Base-by-base conservation (phyloP, 2,888 invertebrate species). In the Aradus depressus region DNA sequence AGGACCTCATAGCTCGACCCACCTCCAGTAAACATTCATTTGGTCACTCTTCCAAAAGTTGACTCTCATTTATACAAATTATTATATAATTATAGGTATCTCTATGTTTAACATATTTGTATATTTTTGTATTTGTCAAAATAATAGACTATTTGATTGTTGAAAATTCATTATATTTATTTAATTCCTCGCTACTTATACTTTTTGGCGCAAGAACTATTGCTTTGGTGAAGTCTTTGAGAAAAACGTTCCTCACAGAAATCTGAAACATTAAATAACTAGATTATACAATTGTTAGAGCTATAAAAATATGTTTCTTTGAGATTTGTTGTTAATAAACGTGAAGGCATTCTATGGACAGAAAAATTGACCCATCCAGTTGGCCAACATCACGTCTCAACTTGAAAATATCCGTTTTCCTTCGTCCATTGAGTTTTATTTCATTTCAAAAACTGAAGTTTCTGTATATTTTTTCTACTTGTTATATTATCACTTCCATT, bases 81-180 rank as follows among this genome's bases (percentile, higher is more conserved):
- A 10, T 14, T 6, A 12, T 34, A 34, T 34, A 34, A 6, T 6
- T 12, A 34, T 34, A 34, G 4, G 16, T 34, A 34, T 34, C 4
- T 34, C n/a, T 34, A 6, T 22, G 16, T 14, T 23, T 41, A 16
- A 22, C 18, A 39, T 28, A 43, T 28, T 4, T 23, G 25, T 19
- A 47, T 25, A 23, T 37, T 47, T 47, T 44, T 32, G 16, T 22
- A 42, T 25, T 14, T 23, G 35, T 28, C 12, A 12, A 28, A 4
- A 4, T 22, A 14, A 31, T 31, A 31, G 8, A 10, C 35, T 18
- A 25, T 10, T 44, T 37, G 12, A 16, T 42, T 42, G 8, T 50
- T 19, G 32, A 43, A 34, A 43, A 50, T 21, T 51, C 21, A 2
- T 38, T 39, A n/a, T 51, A 86, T 21, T 25, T 44, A 12, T 43